Conservation (phyloP, 1,140 invertebrate species). For the Euglossa dilemma region DNA sequence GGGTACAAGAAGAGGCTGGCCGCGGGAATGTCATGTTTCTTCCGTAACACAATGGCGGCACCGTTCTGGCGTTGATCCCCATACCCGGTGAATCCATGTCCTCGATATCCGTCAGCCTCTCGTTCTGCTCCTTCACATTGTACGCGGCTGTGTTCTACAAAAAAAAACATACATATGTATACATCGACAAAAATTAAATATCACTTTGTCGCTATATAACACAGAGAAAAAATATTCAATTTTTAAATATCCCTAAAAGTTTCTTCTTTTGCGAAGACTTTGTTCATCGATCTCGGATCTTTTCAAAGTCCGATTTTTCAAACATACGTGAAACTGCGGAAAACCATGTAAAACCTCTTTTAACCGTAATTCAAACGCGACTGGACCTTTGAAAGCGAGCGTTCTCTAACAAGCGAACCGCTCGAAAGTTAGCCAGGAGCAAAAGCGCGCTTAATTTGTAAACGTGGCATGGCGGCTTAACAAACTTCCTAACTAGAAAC, state of each 20-base stretch:
- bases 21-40: constrained; percentile 86
- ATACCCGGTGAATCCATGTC: constrained; percentile 72
- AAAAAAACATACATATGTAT: background rate
- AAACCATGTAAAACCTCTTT: too few relatives aligned
- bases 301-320: too few relatives aligned
- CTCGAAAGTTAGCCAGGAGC: background rate
- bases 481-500: constrained; percentile 29
- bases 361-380: too few relatives aligned
- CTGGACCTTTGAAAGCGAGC: background rate
- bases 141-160: constrained; percentile 82
- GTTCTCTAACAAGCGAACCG: background rate
- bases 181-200: too few relatives aligned
- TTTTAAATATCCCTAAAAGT: too few relatives aligned
- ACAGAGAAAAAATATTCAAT: too few relatives aligned
- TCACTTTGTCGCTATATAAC: too few relatives aligned
- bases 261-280: too few relatives aligned
- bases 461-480: constrained; percentile 7
- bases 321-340: too few relatives aligned
- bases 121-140: constrained; percentile 79
- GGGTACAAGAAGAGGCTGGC: constrained; percentile 78
- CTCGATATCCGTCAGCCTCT: constrained; percentile 76
- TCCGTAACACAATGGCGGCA: constrained; percentile 80
- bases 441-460: constrained; percentile 10
- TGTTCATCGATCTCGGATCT: too few relatives aligned
- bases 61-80: constrained; percentile 69